Conservation (phyloP, 1,140 invertebrate genomes). For the Drosophila kohkoa region DNA sequence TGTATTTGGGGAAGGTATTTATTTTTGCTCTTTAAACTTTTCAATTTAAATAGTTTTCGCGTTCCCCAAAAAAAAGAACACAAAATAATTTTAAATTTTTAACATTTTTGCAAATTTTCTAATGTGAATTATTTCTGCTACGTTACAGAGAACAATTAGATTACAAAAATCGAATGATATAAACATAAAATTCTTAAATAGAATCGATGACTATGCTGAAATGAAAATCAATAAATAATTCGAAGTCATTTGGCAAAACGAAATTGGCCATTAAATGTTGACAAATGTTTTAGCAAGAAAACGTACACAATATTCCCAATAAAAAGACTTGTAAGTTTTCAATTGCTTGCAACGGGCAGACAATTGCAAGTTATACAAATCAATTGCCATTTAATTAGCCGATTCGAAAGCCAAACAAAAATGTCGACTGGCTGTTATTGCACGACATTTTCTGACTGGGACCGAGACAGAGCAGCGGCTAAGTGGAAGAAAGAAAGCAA, state of each 20-base stretch:
- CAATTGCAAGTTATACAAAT: slow-evolving; percentile 42
- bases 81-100: too few species aligned
- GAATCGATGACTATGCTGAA: background rate
- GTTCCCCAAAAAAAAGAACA: too few species aligned
- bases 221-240: slow-evolving; percentile 52
- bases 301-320: slow-evolving; percentile 12
- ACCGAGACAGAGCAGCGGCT: background rate
- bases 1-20: background rate
- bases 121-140: too few species aligned
- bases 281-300: slow-evolving; percentile 22
- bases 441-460: background rate
- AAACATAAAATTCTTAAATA: background rate
- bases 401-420: slow-evolving; percentile 29
- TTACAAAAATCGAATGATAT: background rate
- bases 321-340: slow-evolving; percentile 29
- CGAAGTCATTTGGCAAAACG: slow-evolving; percentile 9
- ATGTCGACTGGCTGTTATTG: background rate
- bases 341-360: slow-evolving; percentile 9
- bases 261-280: slow-evolving; percentile 36
- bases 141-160: too few species aligned
- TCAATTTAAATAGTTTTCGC: background rate
- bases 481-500: background rate
- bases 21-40: background rate
- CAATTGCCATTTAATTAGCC: slow-evolving; percentile 51
- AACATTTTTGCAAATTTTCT: too few species aligned